These are phyloP conservation scores for Antechinus stuartii DNA, from an alignment of 2,113 vertebrate genomes.

Conservation along the genomic window DNA sequence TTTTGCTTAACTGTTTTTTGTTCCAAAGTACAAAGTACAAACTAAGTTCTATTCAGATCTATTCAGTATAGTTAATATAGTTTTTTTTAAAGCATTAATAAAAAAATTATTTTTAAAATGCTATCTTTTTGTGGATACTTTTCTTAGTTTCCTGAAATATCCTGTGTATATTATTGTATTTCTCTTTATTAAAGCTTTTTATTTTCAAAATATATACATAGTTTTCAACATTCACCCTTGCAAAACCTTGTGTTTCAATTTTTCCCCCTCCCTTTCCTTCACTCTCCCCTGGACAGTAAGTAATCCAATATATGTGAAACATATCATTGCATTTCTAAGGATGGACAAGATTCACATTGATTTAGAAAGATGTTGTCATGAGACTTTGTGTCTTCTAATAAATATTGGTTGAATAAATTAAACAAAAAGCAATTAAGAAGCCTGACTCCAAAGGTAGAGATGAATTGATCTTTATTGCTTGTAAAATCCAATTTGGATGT, in stretches of 20 bases:
- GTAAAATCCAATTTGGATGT: neutral
- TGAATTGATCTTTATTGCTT: neutral
- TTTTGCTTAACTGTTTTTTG: neutral
- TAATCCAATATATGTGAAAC: too few species aligned
- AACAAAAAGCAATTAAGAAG: neutral
- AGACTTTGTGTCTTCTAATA: neutral
- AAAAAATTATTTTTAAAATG: neutral
- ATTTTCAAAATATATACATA: too few species aligned
- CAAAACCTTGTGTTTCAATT: too few species aligned
- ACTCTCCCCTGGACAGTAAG: too few species aligned
- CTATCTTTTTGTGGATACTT: neutral
- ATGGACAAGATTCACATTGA: neutral
- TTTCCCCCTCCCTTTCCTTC: too few species aligned
- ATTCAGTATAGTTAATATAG: neutral
- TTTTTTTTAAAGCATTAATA: neutral
- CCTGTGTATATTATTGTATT: neutral
- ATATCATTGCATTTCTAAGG: neutral
- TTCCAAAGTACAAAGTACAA: neutral
- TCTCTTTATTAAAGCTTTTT: too few species aligned
- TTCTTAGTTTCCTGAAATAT: neutral
- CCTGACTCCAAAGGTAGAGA: neutral
- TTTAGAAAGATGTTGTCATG: neutral
- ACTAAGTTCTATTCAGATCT: neutral
- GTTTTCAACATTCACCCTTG: too few species aligned
- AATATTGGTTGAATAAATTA: neutral